Conservation (phyloP, 2,113 vertebrate genomes). For the Burhinus bistriatus region DNA sequence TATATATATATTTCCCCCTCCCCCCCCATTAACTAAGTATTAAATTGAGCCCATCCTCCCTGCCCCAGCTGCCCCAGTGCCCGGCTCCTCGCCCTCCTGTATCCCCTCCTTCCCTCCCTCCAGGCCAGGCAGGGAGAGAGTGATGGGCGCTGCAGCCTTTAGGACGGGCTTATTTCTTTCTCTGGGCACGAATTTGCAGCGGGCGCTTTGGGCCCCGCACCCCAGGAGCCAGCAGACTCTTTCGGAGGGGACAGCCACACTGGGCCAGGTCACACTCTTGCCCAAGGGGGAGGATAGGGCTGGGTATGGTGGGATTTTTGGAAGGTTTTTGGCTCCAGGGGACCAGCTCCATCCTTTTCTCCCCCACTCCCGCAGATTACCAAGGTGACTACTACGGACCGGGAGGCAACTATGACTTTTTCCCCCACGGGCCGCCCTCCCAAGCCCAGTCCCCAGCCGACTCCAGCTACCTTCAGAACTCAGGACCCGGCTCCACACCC, state of each 20-base stretch:
- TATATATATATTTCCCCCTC: too few species aligned
- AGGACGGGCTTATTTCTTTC: background rate
- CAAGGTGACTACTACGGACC: constrained; percentile 96
- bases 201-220: too few species aligned
- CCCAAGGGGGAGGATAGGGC: background rate
- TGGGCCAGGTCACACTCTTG: background rate
- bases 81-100: fast-evolving
- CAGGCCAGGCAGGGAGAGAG: background rate
- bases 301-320: background rate
- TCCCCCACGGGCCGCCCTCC: constrained; percentile 92
- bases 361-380: constrained; percentile 77
- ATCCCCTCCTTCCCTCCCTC: too few species aligned
- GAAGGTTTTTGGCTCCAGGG: background rate
- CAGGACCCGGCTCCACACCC: constrained; percentile 82
- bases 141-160: background rate
- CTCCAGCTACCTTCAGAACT: constrained; percentile 89
- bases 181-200: background rate
- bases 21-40: background rate
- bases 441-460: constrained; percentile 96
- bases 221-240: background rate
- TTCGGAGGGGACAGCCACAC: fast-evolving
- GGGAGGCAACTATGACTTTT: constrained; percentile 93
- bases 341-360: background rate
- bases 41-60: too few species aligned
- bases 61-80: background rate